Evolutionary conservation across 1,140 invertebrate genomes (phyloP).

Genomic region (Lepidurus couesii): DNA sequence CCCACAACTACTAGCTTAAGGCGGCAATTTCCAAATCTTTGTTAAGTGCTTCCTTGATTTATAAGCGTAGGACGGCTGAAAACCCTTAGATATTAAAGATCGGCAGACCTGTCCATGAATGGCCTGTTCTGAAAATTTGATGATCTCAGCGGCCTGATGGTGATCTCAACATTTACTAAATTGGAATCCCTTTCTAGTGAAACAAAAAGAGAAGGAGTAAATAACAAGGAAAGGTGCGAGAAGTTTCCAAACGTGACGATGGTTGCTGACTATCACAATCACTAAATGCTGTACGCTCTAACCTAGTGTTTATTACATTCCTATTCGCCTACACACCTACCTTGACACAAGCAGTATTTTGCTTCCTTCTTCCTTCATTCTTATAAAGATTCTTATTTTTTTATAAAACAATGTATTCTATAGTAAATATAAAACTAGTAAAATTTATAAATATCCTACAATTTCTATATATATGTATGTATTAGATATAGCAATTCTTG

Average conservation of each 20-base stretch:
- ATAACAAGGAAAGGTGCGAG: neutral
- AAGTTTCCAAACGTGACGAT: neutral
- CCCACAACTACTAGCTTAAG: neutral
- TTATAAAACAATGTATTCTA: too few species aligned
- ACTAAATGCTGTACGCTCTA: neutral
- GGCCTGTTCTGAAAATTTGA: conserved; percentile 6
- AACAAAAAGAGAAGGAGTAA: neutral
- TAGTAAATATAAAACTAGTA: too few species aligned
- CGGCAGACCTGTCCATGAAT: conserved; percentile 14
- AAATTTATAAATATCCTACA: too few species aligned
- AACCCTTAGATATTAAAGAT: neutral
- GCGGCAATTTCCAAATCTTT: neutral
- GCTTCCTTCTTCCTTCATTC: too few species aligned
- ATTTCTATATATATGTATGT: too few species aligned
- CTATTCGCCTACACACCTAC: neutral
- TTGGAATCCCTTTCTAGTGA: conserved; percentile 10
- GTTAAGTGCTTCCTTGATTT: neutral
- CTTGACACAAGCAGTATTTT: neutral
- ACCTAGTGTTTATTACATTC: neutral
- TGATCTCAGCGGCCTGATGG: conserved; percentile 16
- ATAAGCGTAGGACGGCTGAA: conserved; percentile 13
- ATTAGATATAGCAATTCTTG: too few species aligned
- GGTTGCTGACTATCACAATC: neutral
- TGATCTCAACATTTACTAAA: conserved; percentile 22
- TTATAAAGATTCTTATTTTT: too few species aligned